These are phyloP conservation scores for Chrosomus eos DNA, from an alignment of 2,797 vertebrate genomes.

Conservation along the genomic window DNA sequence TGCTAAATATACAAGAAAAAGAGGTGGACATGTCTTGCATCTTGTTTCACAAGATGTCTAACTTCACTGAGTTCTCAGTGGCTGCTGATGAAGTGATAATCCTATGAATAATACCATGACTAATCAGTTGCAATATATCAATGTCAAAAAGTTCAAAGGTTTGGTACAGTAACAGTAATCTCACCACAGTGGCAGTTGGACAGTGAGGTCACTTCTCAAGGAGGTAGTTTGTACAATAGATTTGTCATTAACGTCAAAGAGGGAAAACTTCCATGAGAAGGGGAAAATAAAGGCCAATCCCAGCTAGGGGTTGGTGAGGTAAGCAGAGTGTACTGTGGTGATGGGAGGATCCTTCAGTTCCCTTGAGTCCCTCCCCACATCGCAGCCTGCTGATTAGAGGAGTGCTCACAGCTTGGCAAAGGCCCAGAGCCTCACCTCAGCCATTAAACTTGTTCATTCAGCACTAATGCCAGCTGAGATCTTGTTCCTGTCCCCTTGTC, in stretches of 20 bases:
- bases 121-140: constrained; percentile 11
- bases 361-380: constrained; percentile 25
- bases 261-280: constrained; percentile 17
- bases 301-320: constrained; percentile 40
- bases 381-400: constrained; percentile 31
- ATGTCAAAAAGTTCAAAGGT: constrained; percentile 20
- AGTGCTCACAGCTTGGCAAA: constrained; percentile 42
- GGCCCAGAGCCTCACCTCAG: constrained; percentile 43
- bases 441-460: constrained; percentile 51
- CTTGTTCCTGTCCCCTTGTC: constrained; percentile 38
- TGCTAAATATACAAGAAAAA: background rate
- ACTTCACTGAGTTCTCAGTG: constrained; percentile 13
- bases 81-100: constrained; percentile 11
- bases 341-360: constrained; percentile 46
- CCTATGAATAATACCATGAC: constrained; percentile 6
- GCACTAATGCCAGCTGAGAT: constrained; percentile 42
- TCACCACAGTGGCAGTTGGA: background rate
- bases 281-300: constrained; percentile 29
- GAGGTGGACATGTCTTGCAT: background rate
- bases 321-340: constrained; percentile 32
- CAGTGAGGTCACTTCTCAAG: background rate
- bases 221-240: constrained; percentile 38
- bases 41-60: constrained; percentile 18
- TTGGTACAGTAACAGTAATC: background rate
- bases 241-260: constrained; percentile 39